Base-by-base conservation (phyloP, 2,113 vertebrate genomes). In the Eulemur rufifrons region DNA sequence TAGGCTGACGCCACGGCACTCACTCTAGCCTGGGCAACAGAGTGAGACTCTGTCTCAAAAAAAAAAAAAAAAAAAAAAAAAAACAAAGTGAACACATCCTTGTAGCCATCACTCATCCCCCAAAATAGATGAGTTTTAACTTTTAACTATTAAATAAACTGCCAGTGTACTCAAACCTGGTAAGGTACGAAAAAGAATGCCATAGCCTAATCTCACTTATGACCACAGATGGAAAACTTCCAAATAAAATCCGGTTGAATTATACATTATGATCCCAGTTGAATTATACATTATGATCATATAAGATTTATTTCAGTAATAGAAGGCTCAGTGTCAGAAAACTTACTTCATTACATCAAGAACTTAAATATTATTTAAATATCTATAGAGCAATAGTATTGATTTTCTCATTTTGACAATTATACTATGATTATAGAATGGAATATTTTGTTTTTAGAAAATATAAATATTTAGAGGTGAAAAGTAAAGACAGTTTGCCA, bases 391-490 rank as follows among this genome's bases (percentile, higher is more conserved):
- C 34, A 64, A 34, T 74, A 69, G 32, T 45, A 15, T 21, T 54
- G 42, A 52, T 94, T 71, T 94, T 83, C 13, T 69, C 52, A 78
- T 66, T 92, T 90, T 88, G n/a, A 54, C 66, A 91, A 23, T 78
- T 90, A 74, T 27, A 2, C 32, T 78, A 17, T 71, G 86, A 91
- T 52, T 96, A 86, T 39, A 15, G 77, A 89, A 92, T 27, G 78
- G 27, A 56, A 52, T 68, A 29, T 78, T 71, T 68, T 86, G 25
- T 27, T 93, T 95, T 97, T 90, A 23, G 7, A 61, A 92, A 89
- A 87, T 89, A 34, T 18, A 89, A 47, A 7, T 91, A 68, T 68
- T 84, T 89, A 78, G 89, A 96, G 42, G 2, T 95, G 73, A 95
- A 94, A 73, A 54, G 2, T 73, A 89, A 91, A 82, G 32, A 42